Base-by-base conservation (phyloP, 2,888 invertebrate genomes). In the Exocentrus adspersus region DNA sequence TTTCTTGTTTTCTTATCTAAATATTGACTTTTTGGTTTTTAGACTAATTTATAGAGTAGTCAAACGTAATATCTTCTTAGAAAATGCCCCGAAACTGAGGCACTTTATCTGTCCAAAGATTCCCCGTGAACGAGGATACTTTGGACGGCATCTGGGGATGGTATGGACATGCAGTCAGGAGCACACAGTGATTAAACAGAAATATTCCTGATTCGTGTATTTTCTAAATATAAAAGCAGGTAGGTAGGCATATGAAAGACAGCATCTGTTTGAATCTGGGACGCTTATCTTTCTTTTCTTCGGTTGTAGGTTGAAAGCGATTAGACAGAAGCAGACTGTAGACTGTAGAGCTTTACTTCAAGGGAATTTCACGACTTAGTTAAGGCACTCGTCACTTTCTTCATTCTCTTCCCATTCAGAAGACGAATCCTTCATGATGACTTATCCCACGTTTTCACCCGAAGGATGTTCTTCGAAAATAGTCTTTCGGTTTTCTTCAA, bases 341-440 rank as follows among this genome's bases (percentile, higher is more conserved):
- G 17, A 10, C 20, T 54, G 20, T 37, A 41, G 19, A 54, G 41
- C 32, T 3, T 28, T 28, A 28, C 28, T 28, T 28, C 28, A 52
- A 52, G 52, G 4, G 30, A 28, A 9, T 52, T 37, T 53, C 14
- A 5, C 37, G 32, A 53, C 37, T 53, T 53, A 32, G 4, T 16
- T 43, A 45, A 56, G 56, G 28, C 45, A 56, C 56, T 45, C 28
- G 19, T 45, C 9, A 14, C 56, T 43, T 56, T 45, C 56, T 45
- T 20, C 45, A n/a, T 45, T 45, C 45, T 45, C 28, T 56, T 56
- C 30, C 17, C n/a, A 45, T 28, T 56, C 45, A 45, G 30, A 30
- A 56, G 43, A 56, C 24, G 45, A 56, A 56, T 56, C 56, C 28
- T 56, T 43, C 28, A 56, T 45, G 28, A 43, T 56, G 45, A 56